Evolutionary conservation across 1,140 invertebrate genomes (phyloP), one percentile per base, ranked within the genome.

Genomic region (Rhagoletis pomonella): DNA sequence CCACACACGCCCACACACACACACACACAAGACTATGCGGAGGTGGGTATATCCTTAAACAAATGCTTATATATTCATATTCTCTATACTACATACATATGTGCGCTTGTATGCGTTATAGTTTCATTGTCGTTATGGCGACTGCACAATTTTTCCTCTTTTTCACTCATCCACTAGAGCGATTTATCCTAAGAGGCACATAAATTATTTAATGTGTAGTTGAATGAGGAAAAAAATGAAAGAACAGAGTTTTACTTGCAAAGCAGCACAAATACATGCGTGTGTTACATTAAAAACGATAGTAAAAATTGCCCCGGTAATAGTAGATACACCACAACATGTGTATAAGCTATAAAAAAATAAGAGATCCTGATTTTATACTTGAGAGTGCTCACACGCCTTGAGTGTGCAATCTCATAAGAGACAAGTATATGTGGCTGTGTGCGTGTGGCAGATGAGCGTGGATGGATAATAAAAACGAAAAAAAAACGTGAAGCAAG

Each of bases 131-230:
- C 55, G 73, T 81, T 81, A 81, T 81, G 73, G 73, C 73, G 73
- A 55, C 42, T 50, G 73, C 47, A 19, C 19, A 17, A 81, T 58
- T 81, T 81, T 55, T 50, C n/a, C 29, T 10, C 5, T n/a, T 81
- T 44, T 81, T 50, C 29, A 81, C 14, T 10, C 73, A 81, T 7
- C 17, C 73, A 81, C 73, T 81, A n/a, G n/a, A 55, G 73, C 73
- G 73, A 81, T 81, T 81, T 81, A 81, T 81, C 73, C 73, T 81
- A 81, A 81, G 73, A 81, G 44, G 47, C 73, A 81, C 73, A 81
- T 81, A 81, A 81, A 81, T 81, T 81, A 81, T 81, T 81, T 81
- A 81, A 81, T 81, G 73, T 55, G 7, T 55, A 58, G 17, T 55
- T 55, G 73, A 14, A 10, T 4, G 19, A 55, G n/a, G 17, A 9